Base-by-base conservation (phyloP, 1,140 invertebrate genomes). In the Orchesella cincta region DNA sequence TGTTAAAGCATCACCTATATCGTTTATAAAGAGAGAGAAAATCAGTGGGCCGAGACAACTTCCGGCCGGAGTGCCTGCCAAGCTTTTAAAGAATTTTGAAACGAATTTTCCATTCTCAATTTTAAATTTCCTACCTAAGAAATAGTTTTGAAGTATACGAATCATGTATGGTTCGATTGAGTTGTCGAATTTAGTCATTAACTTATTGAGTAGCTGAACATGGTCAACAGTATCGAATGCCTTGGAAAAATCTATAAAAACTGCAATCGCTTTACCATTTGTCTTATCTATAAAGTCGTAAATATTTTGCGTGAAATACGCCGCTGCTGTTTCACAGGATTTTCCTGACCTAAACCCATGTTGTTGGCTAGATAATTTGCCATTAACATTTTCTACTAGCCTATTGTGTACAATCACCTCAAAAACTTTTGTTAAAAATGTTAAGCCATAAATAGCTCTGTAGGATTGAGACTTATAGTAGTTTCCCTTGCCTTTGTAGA, bases 61-160 rank as follows among this genome's bases (percentile, higher is more conserved):
- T 0, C 84, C 84, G 70, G 83, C 84, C 0, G 83, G 82, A 0
- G 84, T 83, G 20, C 83, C 83, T 23, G 29, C 12, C 1, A 20
- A 18, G 1, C 70, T 20, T 26, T 31, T 16, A 33, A 46, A 71
- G 2, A n/a, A 5, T 14, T 76, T 29, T 26, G 57, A 76, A 1
- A 39, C 1, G 23, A 36, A 31, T 1, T 18, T n/a, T 31, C 54
- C 57, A 36, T 34, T 33, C 16, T 31, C 39, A 1, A 76, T 46
- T 46, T 1, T 70, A 64, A 70, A 35, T 26, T 36, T 16, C 14
- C 75, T 5, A 29, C 46, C 14, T 8, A 16, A 16, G 23, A 76
- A 57, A 26, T 70, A 70, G n/a, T 28, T 31, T 3, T 14, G 5
- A 1, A 76, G 18, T n/a, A 46, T 28, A 1, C 71, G 29, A 26